A percentile compares a stretch with the other conserved stretches of the same genome.
Conservation (phyloP, 37 sponge, comb jelly and placozoan species). For the Agelas oroides region DNA sequence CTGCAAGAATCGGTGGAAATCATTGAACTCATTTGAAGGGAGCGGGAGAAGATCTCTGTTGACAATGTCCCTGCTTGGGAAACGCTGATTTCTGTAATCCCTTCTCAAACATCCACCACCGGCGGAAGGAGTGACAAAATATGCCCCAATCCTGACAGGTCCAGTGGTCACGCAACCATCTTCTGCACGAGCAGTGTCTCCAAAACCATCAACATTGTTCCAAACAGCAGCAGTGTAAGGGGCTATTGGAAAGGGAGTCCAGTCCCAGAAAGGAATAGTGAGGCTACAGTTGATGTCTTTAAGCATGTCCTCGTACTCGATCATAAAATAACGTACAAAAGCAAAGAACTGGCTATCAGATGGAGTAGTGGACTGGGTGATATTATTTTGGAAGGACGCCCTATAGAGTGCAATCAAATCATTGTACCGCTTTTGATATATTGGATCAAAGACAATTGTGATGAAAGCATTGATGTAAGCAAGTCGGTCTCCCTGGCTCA, state of each 20-base stretch:
- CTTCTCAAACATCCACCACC: constrained; percentile 78
- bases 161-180: constrained; percentile 70
- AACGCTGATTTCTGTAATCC: constrained; percentile 47
- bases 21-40: constrained; percentile 37
- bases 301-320: constrained; percentile 80
- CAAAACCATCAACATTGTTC: constrained; percentile 66
- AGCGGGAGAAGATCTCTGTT: constrained; percentile 55
- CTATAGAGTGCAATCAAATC: constrained; percentile 51
- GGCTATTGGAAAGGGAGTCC: constrained; percentile 57
- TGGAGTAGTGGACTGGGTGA: constrained; percentile 44
- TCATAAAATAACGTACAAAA: constrained; percentile 67
- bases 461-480: constrained; percentile 66
- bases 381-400: constrained; percentile 2
- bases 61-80: constrained; percentile 59
- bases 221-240: constrained; percentile 70
- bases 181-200: constrained; percentile 34
- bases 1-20: constrained; percentile 60
- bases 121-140: constrained; percentile 48
- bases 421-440: constrained; percentile 62
- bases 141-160: constrained; percentile 55
- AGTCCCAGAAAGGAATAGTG: constrained; percentile 83
- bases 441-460: constrained; percentile 44
- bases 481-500: constrained; percentile 33
- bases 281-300: constrained; percentile 60
- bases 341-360: constrained; percentile 62